Evolutionary conservation across 2,888 invertebrate genomes (phyloP), one percentile per base, ranked within the genome.

Genomic region (Aleiodes alternator): DNA sequence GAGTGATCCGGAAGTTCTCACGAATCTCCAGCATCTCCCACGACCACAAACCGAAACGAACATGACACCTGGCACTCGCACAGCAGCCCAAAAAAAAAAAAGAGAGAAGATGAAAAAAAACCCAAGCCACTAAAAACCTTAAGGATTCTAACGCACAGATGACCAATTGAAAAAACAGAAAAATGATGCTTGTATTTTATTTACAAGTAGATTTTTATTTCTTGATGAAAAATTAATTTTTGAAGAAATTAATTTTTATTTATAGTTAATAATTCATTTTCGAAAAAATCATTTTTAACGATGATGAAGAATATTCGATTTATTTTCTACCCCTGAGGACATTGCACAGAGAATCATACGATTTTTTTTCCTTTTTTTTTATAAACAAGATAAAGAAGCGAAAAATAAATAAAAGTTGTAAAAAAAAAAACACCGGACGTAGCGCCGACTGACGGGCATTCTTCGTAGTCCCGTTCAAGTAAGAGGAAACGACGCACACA

Each of bases 1-100:
- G 83, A 85, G 83, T 84, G 84, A 88, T 89, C 88, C 89, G 89
- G 89, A 89, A 89, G 88, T 89, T 89, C 89, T 87, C 89, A 89
- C 89, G 89, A 85, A 87, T 88, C 89, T 89, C 88, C 85, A 84
- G 86, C 87, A 88, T 88, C 88, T 88, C 86, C 84, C 85, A 85
- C 86, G 85, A 86, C 87, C 86, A 87, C 68, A 56, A 56, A 70
- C 74, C 69, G 70, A 75, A 31, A 83, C 84, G 84, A 88, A 89
- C 87, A 84, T 88, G 88, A 89, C 89, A 89, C 89, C 89, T 89
- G 89, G 87, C 87, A 84, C 85, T 85, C 86, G 84, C 76, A 73
- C 68, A 75, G 50, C 71, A 71, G 31, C 66, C 75, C 23, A 34
- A 16, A 48, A 29, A 34, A 16, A 48, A 29, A 34, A 16, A 34